Percentiles rank a stretch among this genome's conserved stretches.
Conservation (phyloP, 2,797 vertebrate species). For the Cynopterus sphinx region DNA sequence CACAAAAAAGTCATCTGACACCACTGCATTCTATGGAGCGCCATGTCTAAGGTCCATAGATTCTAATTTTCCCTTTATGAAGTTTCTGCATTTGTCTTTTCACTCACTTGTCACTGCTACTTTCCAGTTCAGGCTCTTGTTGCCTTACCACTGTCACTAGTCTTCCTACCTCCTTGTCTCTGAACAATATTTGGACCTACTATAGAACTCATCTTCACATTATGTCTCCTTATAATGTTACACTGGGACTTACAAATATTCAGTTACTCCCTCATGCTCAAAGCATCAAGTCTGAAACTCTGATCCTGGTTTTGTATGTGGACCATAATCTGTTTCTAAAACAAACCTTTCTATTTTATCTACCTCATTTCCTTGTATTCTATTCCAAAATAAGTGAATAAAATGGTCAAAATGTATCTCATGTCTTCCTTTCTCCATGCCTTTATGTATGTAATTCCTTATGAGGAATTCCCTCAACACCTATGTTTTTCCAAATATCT, state of each 20-base stretch:
- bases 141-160: not conserved
- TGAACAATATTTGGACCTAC: not conserved
- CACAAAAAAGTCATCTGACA: not conserved
- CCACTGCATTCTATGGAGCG: rapidly evolving
- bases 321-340: not conserved
- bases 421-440: not conserved
- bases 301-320: not conserved
- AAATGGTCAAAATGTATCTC: rapidly evolving
- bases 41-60: rapidly evolving
- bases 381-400: not conserved
- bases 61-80: not conserved
- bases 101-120: not conserved
- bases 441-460: not conserved
- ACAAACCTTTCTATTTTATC: not conserved
- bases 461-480: not conserved
- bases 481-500: not conserved
- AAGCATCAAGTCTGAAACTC: not conserved
- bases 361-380: not conserved
- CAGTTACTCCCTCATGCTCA: too few species aligned
- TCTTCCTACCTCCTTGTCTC: not conserved
- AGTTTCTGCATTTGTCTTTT: not conserved
- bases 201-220: not conserved
- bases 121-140: not conserved
- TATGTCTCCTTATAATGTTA: rapidly evolving
- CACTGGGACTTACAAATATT: not conserved